Base-by-base conservation (phyloP, 2,113 vertebrate species). In the Urocitellus parryii region DNA sequence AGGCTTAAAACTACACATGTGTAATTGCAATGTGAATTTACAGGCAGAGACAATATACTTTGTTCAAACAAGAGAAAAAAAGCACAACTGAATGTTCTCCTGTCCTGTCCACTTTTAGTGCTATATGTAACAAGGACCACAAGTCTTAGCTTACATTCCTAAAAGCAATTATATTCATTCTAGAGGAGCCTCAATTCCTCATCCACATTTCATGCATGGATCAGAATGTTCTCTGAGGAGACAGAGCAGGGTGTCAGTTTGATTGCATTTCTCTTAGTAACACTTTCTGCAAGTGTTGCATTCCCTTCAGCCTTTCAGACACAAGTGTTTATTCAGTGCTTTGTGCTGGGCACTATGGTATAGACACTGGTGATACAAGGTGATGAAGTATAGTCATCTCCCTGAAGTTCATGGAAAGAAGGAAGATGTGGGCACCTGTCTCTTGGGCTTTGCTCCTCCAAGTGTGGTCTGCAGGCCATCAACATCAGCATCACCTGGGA, bases 1-100 rank as follows among this genome's bases (percentile, higher is more conserved):
- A 91, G 84, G 97, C 95, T 79, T 29, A 68, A 85, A 80, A 93
- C 74, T 97, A 93, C 20, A 24, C 72, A 37, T 34, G 53, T 65
- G 80, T 51, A 73, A 85, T 48, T 93, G n/a, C 94, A 87, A 61
- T 77, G 13, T 90, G 45, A 90, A 81, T 97, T 95, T 53, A 32
- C 34, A 91, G 11, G 48, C 70, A 45, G 42, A 90, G 70, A 53
- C 91, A 93, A 96, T 92, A 8, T 27, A 51, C 77, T 53, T 94
- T 90, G 61, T 88, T 87, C 86, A 93, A 78, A 95, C 22, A 79
- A 90, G 65, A 81, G 90, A 67, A 91, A 63, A 83, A 63, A 76
- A 77, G 4, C 45, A 61, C 34, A 81, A 10, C 27, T 32, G 22
- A 65, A 34, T 77, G 34, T 74, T 95, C 34, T 76, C 72, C 27